Evolutionary conservation across 2,797 vertebrate genomes (phyloP), one percentile per base, ranked within the genome.

Genomic region (Macroramphosus scolopax): DNA sequence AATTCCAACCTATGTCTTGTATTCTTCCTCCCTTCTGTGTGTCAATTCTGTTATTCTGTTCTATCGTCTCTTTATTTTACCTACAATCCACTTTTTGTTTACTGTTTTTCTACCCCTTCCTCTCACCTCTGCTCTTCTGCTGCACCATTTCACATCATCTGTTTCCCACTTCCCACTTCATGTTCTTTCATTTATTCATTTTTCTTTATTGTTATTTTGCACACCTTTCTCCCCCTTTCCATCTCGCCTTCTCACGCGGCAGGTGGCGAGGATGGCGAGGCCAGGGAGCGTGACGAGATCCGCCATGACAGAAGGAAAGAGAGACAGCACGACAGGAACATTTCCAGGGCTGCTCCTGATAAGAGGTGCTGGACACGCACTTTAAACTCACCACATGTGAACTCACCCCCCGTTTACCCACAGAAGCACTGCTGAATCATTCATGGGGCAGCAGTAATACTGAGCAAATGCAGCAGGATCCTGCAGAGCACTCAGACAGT

Each of bases 261-360:
- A 90, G 91, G 87, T 84, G 84, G 90, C 69, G 96, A 99, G 62
- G 97, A 98, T 60, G 52, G 85, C 1, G 97, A 98, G 86, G 92
- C 86, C 51, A 90, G 94, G 66, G 95, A 98, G 74, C 91, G 97
- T 62, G 95, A 99, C 6, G 92, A 98, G 85, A 98, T 98, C 73
- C 91, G 95, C 63, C 93, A 96, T 5, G 95, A 95, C 65, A 89
- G 94, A 51, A 90, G 93, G 75, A 98, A 95, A 85, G 95, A 97
- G 68, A 89, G 96, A 43, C 95, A 97, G 82, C 95, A 98, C 12
- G 95, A 98, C 81, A 89, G 94, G 44, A 98, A 98, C 82, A 93
- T 99, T 72, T 93, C 93, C 79, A 89, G 95, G 63, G 94, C 95
- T 30, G 95, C 95, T 43, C 95, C 95, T 34, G 95, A 98, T 85